Evolutionary conservation across 1,140 invertebrate genomes (phyloP).

Genomic region (Drosophila watanabei): DNA sequence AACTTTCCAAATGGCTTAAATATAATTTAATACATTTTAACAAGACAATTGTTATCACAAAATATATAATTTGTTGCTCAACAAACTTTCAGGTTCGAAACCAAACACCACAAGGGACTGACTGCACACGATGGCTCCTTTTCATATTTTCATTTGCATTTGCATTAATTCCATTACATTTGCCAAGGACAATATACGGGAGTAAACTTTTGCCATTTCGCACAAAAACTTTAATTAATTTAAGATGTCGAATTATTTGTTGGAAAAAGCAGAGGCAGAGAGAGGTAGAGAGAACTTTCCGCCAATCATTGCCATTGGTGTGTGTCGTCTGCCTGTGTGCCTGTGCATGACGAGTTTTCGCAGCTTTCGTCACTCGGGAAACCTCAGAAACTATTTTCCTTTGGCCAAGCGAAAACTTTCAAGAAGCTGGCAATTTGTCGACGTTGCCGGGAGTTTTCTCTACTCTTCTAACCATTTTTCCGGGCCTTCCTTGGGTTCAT

Average conservation of each 20-base stretch:
- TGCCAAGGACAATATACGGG: background rate
- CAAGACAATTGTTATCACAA: background rate
- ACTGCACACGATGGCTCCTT: background rate
- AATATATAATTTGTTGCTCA: conserved; percentile 1
- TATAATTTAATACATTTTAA: background rate
- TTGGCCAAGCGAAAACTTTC: conserved; percentile 15
- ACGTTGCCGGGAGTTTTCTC: conserved; percentile 1
- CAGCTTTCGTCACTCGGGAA: conserved; percentile 32
- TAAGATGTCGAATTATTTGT: conserved; percentile 42
- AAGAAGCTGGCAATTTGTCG: conserved; percentile 43
- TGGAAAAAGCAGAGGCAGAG: conserved; percentile 3
- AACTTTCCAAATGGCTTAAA: background rate
- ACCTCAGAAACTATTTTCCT: conserved; percentile 40
- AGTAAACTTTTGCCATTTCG: conserved; percentile 19
- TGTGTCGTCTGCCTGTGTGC: background rate
- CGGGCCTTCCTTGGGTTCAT: background rate
- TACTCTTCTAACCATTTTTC: background rate
- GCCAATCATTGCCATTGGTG: conserved; percentile 8
- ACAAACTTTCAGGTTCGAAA: background rate
- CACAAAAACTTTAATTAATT: conserved; percentile 49
- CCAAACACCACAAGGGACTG: background rate
- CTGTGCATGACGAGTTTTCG: conserved; percentile 13
- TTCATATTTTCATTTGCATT: conserved; percentile 16
- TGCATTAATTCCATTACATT: conserved; percentile 17
- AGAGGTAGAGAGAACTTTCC: conserved; percentile 13